Evolutionary conservation across 2,888 invertebrate genomes (phyloP), one percentile per base, ranked within the genome.

Genomic region (Lutraria lutraria): DNA sequence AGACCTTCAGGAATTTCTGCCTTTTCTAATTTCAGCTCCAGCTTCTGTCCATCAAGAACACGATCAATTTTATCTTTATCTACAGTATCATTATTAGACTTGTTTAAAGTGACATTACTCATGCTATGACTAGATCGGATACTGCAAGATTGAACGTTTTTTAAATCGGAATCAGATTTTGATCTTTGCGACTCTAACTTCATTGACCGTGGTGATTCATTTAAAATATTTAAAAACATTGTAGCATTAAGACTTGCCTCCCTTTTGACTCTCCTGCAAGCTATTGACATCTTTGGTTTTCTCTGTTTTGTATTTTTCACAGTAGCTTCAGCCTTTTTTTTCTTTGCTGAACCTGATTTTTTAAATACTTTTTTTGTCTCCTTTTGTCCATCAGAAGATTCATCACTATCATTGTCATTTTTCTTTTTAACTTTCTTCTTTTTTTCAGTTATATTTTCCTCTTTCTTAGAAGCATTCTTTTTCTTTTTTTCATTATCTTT

Each of bases 201-300:
- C 15, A 56, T 80, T n/a, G 84, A 63, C 86, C 93, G 93, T 63
- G 93, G 88, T 52, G 89, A 72, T 82, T 94, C 95, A 93, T 93
- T 95, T 83, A 95, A 72, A 34, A 95, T 94, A 83, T 95, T 95
- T 29, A 95, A 93, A 89, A 93, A 94, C 31, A 94, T 94, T 43
- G 93, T 90, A 29, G 96, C 96, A 92, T 95, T 95, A 54, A 96
- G 85, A 91, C 96, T 96, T 79, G 96, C 96, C 88, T 95, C 94
- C 21, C 95, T 87, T 87, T 94, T 94, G 12, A 94, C 91, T 81
- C 94, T 91, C 29, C 92, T 89, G 60, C 84, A 56, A 0, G 91
- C 89, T 56, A 92, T 86, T 80, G 86, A 76, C n/a, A 85, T 12
- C 56, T 89, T 88, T 43, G 56, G 76, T 56, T 76, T 88, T 25